Evolutionary conservation across 1,140 invertebrate genomes (phyloP), one percentile per base, ranked within the genome.

Genomic region (Pseudoatta argentina): DNA sequence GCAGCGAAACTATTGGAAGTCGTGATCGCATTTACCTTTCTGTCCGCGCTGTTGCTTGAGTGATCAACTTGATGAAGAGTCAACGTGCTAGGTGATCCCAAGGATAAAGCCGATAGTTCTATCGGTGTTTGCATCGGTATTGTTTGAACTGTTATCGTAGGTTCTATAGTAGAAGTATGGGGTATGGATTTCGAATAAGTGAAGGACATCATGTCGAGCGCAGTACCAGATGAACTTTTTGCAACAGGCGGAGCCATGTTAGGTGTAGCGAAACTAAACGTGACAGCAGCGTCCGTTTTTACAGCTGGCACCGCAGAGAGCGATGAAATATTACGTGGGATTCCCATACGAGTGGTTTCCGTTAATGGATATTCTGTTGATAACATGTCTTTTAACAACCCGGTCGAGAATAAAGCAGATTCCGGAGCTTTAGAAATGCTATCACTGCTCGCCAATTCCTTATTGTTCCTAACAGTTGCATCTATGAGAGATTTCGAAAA

Each of bases 121-220:
- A 90, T 71, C 6, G 79, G 24, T 1, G 86, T 75, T 59, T 88
- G 87, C 16, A 86, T 55, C 24, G 64, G 67, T 14, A 63, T 5
- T 21, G 21, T 0, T 44, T 73, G 57, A n/a, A 53, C 14, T 16
- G 67, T 12, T 10, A 61, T 53, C 34, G 27, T 1, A 1, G 79
- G 4, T 34, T 90, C 89, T 27, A 87, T 12, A 12, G 59, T 44
- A 27, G 55, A 16, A 53, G 71, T 57, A 18, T 30, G 21, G 16
- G 82, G 24, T 16, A 48, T 44, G 8, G 89, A 44, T 77, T 93
- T 92, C 0, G 86, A 88, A n/a, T 81, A 81, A 59, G 87, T 82
- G 21, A 92, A 92, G 18, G 91, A 93, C 78, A 91, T 30, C 34
- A 87, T 66, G 27, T 63, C 73, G 3, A 79, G 78, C 30, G 67